phyloP scores from a whole-genome alignment of 2,888 invertebrate genomes.

The Meliscaeva auricollis region DNA sequence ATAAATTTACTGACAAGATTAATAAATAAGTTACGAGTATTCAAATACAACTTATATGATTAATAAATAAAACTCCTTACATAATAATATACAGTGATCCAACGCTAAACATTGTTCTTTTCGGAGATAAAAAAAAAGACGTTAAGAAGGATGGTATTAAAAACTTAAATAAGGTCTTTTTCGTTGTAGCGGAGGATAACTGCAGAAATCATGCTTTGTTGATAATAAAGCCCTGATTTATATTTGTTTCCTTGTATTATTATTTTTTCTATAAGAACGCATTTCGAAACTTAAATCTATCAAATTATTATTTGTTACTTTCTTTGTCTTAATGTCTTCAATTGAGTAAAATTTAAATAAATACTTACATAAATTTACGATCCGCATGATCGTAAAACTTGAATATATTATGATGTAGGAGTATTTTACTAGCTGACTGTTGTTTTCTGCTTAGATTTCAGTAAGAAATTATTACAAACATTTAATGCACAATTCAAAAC shows the following conservation, averaged over 20 bases:
- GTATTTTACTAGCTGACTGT: constrained; percentile 40
- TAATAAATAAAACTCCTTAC: constrained; percentile 17
- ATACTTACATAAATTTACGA: constrained; percentile 74
- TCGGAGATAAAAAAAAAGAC: neutral
- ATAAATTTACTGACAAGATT: neutral
- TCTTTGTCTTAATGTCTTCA: constrained; percentile 53
- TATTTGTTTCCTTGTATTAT: no score
- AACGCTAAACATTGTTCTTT: constrained; percentile 36
- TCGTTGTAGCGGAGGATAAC: constrained; percentile 59
- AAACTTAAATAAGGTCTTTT: constrained; percentile 2
- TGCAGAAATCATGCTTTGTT: constrained; percentile 27
- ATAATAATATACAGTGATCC: constrained; percentile 64
- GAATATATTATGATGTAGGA: constrained; percentile 42
- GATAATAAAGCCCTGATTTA: constrained; percentile 4
- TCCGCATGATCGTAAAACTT: constrained; percentile 69
- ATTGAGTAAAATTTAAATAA: constrained; percentile 63
- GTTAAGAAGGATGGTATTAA: constrained; percentile 1
- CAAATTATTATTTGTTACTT: constrained; percentile 9
- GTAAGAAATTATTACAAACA: constrained; percentile 22
- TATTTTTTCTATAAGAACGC: neutral
- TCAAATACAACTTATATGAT: neutral
- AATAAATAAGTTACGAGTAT: neutral
- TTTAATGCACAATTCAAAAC: neutral
- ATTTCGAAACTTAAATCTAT: constrained; percentile 29
- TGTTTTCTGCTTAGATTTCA: constrained; percentile 41